Evolutionary conservation across 2,797 vertebrate genomes (phyloP).

Genomic region (Schizopygopsis pylzovi): DNA sequence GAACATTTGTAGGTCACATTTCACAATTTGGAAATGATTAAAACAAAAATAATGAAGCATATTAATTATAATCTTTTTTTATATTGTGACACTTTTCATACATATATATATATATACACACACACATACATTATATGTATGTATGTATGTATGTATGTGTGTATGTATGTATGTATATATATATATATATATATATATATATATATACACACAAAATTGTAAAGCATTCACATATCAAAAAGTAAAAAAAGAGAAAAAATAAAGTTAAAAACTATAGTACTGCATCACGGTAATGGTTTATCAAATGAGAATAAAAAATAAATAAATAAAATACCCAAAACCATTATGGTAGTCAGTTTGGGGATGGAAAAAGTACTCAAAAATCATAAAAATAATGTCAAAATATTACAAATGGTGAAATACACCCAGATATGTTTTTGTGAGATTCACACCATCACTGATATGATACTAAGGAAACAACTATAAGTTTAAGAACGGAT

Average conservation of each 20-base stretch:
- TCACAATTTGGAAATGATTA: neutral
- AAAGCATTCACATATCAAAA: too few species aligned
- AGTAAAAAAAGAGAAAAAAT: too few species aligned
- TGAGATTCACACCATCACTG: slow-evolving; percentile 4
- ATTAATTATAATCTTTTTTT: neutral
- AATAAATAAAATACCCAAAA: neutral
- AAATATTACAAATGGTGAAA: neutral
- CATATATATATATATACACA: too few species aligned
- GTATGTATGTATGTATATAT: too few species aligned
- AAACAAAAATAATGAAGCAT: neutral
- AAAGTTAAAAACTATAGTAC: neutral
- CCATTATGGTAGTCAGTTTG: neutral
- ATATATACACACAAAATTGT: too few species aligned
- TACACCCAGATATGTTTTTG: neutral
- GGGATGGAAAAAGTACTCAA: neutral
- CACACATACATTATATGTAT: too few species aligned
- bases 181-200: too few species aligned
- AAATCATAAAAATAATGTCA: neutral
- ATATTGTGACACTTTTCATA: too few species aligned
- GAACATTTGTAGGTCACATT: neutral
- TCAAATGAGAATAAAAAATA: neutral
- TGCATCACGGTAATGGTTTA: neutral
- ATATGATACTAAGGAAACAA: slow-evolving; percentile 15
- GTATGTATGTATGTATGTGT: too few species aligned
- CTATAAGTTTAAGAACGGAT: slow-evolving; percentile 32